Evolutionary conservation across 2,888 invertebrate genomes (phyloP).

Genomic region (Priocnemis perturbator): DNA sequence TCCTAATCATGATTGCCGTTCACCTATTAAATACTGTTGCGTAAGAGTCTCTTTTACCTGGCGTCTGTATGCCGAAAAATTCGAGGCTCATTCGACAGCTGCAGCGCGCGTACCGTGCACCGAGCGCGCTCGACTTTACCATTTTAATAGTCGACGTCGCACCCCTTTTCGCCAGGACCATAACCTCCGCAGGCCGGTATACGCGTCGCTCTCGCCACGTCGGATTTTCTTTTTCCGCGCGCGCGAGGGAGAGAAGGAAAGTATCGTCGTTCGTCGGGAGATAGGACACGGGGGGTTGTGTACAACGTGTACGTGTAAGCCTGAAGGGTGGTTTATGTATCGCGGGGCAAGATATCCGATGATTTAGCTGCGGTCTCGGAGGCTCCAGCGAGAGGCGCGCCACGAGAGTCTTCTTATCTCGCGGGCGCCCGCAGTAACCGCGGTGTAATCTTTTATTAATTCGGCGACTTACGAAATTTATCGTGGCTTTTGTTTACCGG

Average conservation of each 20-base stretch:
- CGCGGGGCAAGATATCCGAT: slow-evolving; percentile 75
- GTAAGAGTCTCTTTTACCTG: too few species aligned
- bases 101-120: too few species aligned
- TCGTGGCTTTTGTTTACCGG: slow-evolving; percentile 73
- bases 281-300: slow-evolving; percentile 14
- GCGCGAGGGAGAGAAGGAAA: not conserved
- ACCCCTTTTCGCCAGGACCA: too few species aligned
- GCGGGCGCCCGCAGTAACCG: slow-evolving; percentile 65
- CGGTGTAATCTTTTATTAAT: slow-evolving; percentile 76
- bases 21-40: too few species aligned
- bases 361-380: slow-evolving; percentile 73
- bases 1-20: too few species aligned
- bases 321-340: slow-evolving; percentile 75
- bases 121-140: too few species aligned
- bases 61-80: not conserved
- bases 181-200: not conserved
- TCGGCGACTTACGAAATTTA: slow-evolving; percentile 75
- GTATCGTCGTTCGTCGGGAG: slow-evolving; percentile 8
- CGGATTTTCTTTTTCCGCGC: slow-evolving; percentile 38
- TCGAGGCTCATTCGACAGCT: too few species aligned
- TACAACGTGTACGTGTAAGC: slow-evolving; percentile 68
- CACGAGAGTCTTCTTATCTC: slow-evolving; percentile 64
- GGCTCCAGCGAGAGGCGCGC: slow-evolving; percentile 51
- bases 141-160: too few species aligned
- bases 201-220: not conserved